Evolutionary conservation across 1,140 invertebrate species (phyloP).

Genomic region (Metopolophium dirhodum): DNA sequence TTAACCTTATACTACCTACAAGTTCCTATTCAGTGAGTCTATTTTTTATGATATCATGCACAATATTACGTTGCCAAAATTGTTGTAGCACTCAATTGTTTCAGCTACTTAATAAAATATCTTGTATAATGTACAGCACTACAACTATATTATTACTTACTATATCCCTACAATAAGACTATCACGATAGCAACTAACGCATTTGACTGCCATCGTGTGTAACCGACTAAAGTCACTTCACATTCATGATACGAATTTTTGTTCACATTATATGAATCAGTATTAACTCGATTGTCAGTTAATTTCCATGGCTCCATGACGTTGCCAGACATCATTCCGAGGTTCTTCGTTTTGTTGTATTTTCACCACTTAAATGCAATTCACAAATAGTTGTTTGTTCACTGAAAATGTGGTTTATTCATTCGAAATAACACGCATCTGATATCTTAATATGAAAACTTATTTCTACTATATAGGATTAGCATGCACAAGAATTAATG

Average conservation of each 20-base stretch:
- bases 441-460: not conserved
- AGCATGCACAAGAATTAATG: not conserved
- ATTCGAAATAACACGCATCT: not conserved
- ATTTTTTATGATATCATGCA: not conserved
- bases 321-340: not conserved
- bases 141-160: not conserved
- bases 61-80: not conserved
- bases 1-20: not conserved
- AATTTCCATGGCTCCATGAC: not conserved
- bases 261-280: not conserved
- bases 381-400: conserved; percentile 3
- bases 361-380: not conserved
- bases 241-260: not conserved
- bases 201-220: not conserved
- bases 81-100: not conserved
- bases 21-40: not conserved
- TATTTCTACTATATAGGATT: not conserved
- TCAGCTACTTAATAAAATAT: too few species aligned
- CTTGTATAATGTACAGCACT: not conserved
- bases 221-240: not conserved
- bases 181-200: not conserved
- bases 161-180: not conserved
- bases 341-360: not conserved
- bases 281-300: not conserved
- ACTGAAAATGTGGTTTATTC: not conserved